Percentiles rank a stretch among this genome's conserved stretches.
phyloP scores from a whole-genome alignment of 1,140 invertebrate genomes.

The Drosophila kepulauana region DNA sequence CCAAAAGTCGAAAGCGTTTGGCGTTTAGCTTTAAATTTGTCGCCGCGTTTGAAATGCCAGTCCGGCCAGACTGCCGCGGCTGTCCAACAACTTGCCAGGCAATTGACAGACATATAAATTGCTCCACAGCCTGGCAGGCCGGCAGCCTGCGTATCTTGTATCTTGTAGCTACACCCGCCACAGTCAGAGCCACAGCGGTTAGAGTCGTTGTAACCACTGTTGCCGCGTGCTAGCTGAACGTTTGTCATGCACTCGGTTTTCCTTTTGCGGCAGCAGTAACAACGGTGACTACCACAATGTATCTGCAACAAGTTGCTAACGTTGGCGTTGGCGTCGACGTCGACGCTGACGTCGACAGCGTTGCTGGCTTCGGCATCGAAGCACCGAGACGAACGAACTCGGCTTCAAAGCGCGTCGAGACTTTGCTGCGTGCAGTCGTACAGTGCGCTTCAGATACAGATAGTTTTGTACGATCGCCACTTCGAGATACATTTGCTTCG shows the following conservation, averaged over 20 bases:
- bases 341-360: conserved; percentile 4
- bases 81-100: conserved; percentile 56
- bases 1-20: conserved; percentile 67
- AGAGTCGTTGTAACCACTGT: conserved; percentile 15
- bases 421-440: conserved; percentile 75
- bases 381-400: conserved; percentile 65
- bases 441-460: conserved; percentile 57
- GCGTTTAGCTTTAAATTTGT: conserved; percentile 78
- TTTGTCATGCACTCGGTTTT: conserved; percentile 77
- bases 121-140: conserved; percentile 47
- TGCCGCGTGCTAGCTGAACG: conserved; percentile 73
- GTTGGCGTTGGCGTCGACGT: conserved; percentile 11
- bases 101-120: conserved; percentile 81
- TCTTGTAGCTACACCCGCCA: conserved; percentile 54
- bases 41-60: conserved; percentile 62
- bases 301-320: conserved; percentile 81
- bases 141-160: conserved; percentile 57
- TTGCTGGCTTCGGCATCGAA: conserved; percentile 9
- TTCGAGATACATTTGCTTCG: conserved; percentile 59
- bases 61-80: conserved; percentile 20
- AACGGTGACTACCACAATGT: conserved; percentile 55
- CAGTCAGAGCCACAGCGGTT: conserved; percentile 19
- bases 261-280: conserved; percentile 69
- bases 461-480: conserved; percentile 32
- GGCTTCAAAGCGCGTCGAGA: conserved; percentile 75